Base-by-base conservation (phyloP, 1,140 invertebrate genomes). In the Tetraneura akinire region DNA sequence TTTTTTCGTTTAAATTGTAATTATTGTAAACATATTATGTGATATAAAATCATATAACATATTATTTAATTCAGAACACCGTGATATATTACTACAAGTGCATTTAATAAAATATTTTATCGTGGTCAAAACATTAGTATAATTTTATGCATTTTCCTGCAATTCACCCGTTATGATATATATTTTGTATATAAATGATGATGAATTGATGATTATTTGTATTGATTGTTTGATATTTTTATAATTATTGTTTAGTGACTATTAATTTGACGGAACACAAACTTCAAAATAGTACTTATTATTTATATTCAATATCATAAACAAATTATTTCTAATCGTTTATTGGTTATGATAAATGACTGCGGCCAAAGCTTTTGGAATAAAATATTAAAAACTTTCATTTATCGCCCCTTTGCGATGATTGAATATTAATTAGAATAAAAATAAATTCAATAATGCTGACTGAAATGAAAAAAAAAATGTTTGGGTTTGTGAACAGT, bases 351-450 rank as follows among this genome's bases (percentile, higher is more conserved):
- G 45, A 70, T 13, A 49, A 49, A 49, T 18, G 45, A 70, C 32
- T 8, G 8, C 6, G 2, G 14, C 2, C 21, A 60, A 57, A 57
- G 51, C 3, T 26, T 70, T 6, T 26, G 16, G 16, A 49, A 18
- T 70, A n/a, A 4, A 26, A 26, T 49, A 49, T 70, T 70, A 26
- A 70, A 49, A 21, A 49, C 21, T 16, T 10, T 16, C 14, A 8
- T 2, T 9, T 70, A 21, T 13, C 21, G 37, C 32, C n/a, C 14
- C 14, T 23, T 45, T 21, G 42, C 1, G n/a, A 37, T 37, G 45
- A 45, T 47, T 37, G 13, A 64, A 64, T 32, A 37, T 37, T n/a
- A 37, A 68, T 68, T 68, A 45, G 42, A 68, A 68, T 68, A 68
- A 45, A 47, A 23, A 23, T 4, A 42, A 13, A 8, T 37, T 66